Base-by-base conservation (phyloP, 2,888 invertebrate species). In the Thumatha senex region DNA sequence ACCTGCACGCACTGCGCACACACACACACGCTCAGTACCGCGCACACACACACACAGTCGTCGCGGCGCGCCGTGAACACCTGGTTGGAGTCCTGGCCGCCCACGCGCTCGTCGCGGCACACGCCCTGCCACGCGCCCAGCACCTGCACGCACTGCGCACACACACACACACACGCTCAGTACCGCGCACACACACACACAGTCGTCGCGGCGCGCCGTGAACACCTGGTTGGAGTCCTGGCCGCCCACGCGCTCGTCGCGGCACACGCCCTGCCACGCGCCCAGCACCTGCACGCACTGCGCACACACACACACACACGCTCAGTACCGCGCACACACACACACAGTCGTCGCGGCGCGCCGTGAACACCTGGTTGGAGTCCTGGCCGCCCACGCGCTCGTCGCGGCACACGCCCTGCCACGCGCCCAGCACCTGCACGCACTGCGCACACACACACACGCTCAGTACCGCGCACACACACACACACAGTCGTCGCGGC, bases 341-440 rank as follows among this genome's bases (percentile, higher is more conserved):
- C 18, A 5, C 2, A 5, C 18, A 5, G 80, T 95, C 93, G 67
- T 94, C 94, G 61, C 96, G 92, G 1, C 92, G 86, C 40, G 95
- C 95, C 1, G 95, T 95, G 77, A 95, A 95, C 67, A 97, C 85
- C 89, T 98, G 98, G 80, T 96, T 95, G 78, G 94, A 95, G 76
- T 97, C 96, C 61, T 94, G 92, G 0, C 96, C 97, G 29, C 97
- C 97, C 1, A 97, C 93, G n/a, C 94, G 83, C 52, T 94, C 94
- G 82, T 98, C 98, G 60, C 94, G 94, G 68, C 98, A 98, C 34
- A 97, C 97, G 35, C 98, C 98, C 80, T 93, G 95, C 80, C 96
- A 96, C 69, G 94, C 95, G 1, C 97, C 98, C 68, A 97, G 89
- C 53, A 97, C 96, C 84, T 96, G 96, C 40, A 96, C 95, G 75